phyloP scores from a whole-genome alignment of 2,113 vertebrate genomes.

The Pogonocichla stellata region DNA sequence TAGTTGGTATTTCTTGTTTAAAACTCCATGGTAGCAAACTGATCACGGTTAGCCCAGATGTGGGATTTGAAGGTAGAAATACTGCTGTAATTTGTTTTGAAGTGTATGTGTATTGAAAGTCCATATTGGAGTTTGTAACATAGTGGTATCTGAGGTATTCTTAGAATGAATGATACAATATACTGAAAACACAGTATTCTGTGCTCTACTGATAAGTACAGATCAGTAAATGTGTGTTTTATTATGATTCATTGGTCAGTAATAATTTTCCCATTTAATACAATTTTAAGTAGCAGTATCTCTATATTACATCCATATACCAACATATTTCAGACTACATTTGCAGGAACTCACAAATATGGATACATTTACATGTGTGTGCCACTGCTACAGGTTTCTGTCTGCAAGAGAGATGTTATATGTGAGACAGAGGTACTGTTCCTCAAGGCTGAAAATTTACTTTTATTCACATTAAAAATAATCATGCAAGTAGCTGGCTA shows the following conservation, averaged over 20 bases:
- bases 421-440: neutral
- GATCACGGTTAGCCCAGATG: neutral
- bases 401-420: neutral
- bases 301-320: neutral
- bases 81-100: neutral
- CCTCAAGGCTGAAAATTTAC: neutral
- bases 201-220: neutral
- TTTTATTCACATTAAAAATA: neutral
- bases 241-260: neutral
- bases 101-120: neutral
- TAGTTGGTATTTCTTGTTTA: slow-evolving; percentile 5
- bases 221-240: neutral
- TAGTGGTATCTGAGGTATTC: neutral
- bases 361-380: neutral
- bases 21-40: neutral
- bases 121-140: neutral
- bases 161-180: rapidly evolving
- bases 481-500: neutral
- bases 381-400: neutral
- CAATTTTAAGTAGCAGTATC: neutral
- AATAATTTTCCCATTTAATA: neutral
- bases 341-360: neutral
- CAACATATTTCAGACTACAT: neutral
- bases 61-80: neutral
- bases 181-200: neutral